Percentiles rank a stretch among this genome's conserved stretches.
phyloP scores from a whole-genome alignment of 1,140 invertebrate species.

The Papilio aristodemus region DNA sequence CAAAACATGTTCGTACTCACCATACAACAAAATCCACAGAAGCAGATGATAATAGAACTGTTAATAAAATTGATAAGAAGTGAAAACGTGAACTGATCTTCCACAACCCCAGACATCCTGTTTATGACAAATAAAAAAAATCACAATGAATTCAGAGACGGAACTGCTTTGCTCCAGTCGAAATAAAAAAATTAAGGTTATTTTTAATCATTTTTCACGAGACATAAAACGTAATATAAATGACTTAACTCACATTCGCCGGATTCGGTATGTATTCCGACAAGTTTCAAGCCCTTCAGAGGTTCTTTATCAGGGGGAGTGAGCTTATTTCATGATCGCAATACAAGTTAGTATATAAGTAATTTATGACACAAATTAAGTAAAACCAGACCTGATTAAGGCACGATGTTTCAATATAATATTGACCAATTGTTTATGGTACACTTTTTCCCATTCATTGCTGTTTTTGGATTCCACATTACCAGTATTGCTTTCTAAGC shows the following conservation, averaged over 20 bases:
- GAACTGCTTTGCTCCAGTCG: not conserved
- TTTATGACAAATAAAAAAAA: not conserved
- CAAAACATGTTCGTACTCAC: slow-evolving; percentile 46
- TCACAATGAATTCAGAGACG: too few relatives aligned
- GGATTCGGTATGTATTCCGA: too few relatives aligned
- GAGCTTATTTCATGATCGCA: not conserved
- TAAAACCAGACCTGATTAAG: slow-evolving; percentile 48
- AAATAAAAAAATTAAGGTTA: too few relatives aligned
- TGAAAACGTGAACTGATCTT: slow-evolving; percentile 54
- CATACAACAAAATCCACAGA: slow-evolving; percentile 58
- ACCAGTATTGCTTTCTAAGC: slow-evolving; percentile 16
- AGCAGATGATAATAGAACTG: slow-evolving; percentile 63
- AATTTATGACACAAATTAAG: too few relatives aligned
- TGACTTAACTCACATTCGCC: too few relatives aligned
- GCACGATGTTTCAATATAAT: slow-evolving; percentile 49
- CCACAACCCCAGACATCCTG: slow-evolving; percentile 57
- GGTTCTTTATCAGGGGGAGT: not conserved
- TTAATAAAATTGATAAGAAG: slow-evolving; percentile 62
- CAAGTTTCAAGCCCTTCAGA: too few relatives aligned
- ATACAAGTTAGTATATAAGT: too few relatives aligned
- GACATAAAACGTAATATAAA: too few relatives aligned
- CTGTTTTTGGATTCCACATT: slow-evolving; percentile 14
- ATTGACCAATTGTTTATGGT: slow-evolving; percentile 41
- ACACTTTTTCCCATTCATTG: slow-evolving; percentile 35
- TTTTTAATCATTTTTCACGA: too few relatives aligned